Percentiles rank a stretch among this genome's conserved stretches.
phyloP scores from a whole-genome alignment of 2,797 vertebrate genomes.

The Sebastes umbrosus region DNA sequence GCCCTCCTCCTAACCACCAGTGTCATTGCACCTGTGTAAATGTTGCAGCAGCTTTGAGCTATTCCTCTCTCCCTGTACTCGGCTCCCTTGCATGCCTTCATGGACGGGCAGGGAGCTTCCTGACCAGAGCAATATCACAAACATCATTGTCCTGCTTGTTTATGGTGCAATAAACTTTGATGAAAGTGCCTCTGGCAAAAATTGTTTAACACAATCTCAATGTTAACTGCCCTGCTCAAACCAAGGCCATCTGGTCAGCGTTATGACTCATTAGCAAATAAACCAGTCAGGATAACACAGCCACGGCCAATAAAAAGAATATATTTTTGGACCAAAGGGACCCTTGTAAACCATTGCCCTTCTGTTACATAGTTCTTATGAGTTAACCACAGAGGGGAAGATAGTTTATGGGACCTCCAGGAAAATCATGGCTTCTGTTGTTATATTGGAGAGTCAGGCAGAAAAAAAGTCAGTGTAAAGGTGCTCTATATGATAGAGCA shows the following conservation, averaged over 20 bases:
- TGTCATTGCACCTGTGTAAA: neutral
- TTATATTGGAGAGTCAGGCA: neutral
- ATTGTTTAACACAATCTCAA: conserved; percentile 52
- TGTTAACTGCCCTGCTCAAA: conserved; percentile 51
- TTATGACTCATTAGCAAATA: conserved; percentile 61
- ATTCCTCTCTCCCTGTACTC: neutral
- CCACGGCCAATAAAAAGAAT: conserved; percentile 25
- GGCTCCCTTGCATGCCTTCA: conserved; percentile 1
- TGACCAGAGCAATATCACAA: conserved; percentile 27
- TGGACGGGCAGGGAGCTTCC: conserved; percentile 18
- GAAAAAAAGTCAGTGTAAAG: neutral
- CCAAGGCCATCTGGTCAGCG: conserved; percentile 57
- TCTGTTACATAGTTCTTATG: conserved; percentile 26
- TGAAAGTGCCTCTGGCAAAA: conserved; percentile 54
- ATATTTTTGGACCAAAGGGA: conserved; percentile 22
- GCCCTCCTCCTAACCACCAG: neutral
- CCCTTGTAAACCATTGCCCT: conserved; percentile 36
- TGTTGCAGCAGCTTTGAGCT: neutral
- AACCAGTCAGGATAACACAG: conserved; percentile 44
- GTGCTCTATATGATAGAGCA: neutral
- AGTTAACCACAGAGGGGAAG: conserved; percentile 9
- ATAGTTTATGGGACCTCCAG: conserved; percentile 19
- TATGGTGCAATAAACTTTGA: conserved; percentile 60
- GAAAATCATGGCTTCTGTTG: neutral
- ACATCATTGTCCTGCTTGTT: conserved; percentile 44